These are phyloP conservation scores for Cyanocitta stelleri DNA, from an alignment of 2,113 vertebrate species.

Conservation along the genomic window DNA sequence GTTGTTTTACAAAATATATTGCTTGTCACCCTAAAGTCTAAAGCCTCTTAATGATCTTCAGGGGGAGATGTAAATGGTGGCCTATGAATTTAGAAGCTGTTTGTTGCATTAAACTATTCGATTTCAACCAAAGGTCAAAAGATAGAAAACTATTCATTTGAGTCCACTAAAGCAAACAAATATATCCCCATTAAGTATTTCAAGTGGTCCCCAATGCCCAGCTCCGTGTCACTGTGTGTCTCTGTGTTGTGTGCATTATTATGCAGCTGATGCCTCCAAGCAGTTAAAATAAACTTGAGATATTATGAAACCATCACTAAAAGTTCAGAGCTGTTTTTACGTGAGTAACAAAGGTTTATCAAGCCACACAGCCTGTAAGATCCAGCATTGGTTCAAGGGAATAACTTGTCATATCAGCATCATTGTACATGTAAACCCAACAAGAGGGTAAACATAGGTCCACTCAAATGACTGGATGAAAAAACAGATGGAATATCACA, in stretches of 20 bases:
- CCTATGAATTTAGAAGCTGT: slow-evolving; percentile 28
- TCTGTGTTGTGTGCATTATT: background rate
- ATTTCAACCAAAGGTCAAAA: slow-evolving; percentile 54
- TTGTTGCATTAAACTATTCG: slow-evolving; percentile 47
- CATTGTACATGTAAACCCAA: slow-evolving; percentile 74
- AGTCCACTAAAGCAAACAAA: slow-evolving; percentile 50
- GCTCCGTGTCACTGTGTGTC: background rate
- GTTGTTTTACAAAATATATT: slow-evolving; percentile 63
- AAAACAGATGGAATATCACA: slow-evolving; percentile 77
- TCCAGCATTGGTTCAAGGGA: slow-evolving; percentile 71
- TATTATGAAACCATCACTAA: slow-evolving; percentile 65
- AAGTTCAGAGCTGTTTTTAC: slow-evolving; percentile 72
- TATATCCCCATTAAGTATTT: slow-evolving; percentile 27
- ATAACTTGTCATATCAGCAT: slow-evolving; percentile 78
- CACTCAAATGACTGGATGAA: slow-evolving; percentile 73
- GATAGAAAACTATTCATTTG: slow-evolving; percentile 38
- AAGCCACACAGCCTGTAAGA: slow-evolving; percentile 66
- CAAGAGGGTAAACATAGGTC: slow-evolving; percentile 78
- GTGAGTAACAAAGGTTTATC: slow-evolving; percentile 75
- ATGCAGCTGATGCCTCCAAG: background rate
- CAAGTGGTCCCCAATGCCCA: slow-evolving; percentile 40
- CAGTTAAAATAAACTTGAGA: slow-evolving; percentile 67
- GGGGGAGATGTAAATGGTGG: slow-evolving; percentile 55
- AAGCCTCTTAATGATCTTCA: slow-evolving; percentile 33
- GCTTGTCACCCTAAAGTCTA: slow-evolving; percentile 49